Base-by-base conservation (phyloP, 2,797 vertebrate species). In the Xenops minutus region DNA sequence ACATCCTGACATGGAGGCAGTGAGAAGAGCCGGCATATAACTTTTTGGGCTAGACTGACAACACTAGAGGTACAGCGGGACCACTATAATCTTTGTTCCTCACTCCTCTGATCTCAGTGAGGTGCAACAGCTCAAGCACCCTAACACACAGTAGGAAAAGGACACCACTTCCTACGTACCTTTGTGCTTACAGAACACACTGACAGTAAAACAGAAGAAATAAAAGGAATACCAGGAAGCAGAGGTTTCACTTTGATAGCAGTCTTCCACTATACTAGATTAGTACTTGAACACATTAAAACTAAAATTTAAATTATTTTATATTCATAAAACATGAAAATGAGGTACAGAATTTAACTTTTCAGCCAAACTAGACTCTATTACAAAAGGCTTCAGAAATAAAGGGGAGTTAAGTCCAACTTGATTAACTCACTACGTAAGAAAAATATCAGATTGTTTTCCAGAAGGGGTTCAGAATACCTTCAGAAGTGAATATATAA, bases 281-380 rank as follows among this genome's bases (percentile, higher is more conserved):
- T 92, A 95, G 69, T 85, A 93, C 69, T 67, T 96, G 79, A 96
- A 96, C 81, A 89, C 39, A 85, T 79, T 69, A 93, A 81, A 92
- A 88, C 95, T 92, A 92, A 83, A 92, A 88, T 95, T 92, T 23
- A 14, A 49, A 68, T 54, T 41, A 34, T 37, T 78, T 94, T 91
- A 74, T 68, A 81, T 91, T 93, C 91, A 96, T 49, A 92, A 84
- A 93, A 89, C 30, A 71, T 59, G 39, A 94, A 96, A 93, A 73
- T 22, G 67, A 77, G 30, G 67, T 75, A 85, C n/a, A 94, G 55
- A 92, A 96, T 93, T 93, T 91, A 90, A 95, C 68, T 77, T 94
- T 85, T 77, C 52, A 89, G 52, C 29, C 84, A 89, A 95, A 94
- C 86, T 27, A 76, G 88, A 94, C 86, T 72, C 51, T 85, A 63